phyloP scores from a whole-genome alignment of 2,797 vertebrate genomes.

The Gallinago stenura region DNA sequence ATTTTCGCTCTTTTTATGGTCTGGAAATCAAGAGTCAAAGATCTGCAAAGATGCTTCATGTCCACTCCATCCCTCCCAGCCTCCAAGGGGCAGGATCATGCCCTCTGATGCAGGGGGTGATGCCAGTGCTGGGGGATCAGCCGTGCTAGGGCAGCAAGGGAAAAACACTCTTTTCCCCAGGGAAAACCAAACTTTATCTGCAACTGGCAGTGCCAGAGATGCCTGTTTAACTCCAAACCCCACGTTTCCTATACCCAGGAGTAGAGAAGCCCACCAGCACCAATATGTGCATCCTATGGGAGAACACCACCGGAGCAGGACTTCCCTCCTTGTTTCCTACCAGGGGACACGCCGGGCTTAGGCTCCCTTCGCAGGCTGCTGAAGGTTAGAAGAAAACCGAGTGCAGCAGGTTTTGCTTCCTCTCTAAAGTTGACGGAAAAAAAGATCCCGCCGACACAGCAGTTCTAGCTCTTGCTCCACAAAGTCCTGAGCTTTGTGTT shows the following conservation, averaged over 20 bases:
- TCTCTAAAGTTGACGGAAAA: background rate
- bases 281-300: fast-evolving
- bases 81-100: background rate
- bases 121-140: background rate
- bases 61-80: background rate
- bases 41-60: background rate
- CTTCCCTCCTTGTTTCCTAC: background rate
- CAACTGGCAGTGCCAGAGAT: background rate
- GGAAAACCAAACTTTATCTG: background rate
- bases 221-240: background rate
- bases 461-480: slow-evolving; percentile 48
- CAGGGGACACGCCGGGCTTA: background rate
- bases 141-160: background rate
- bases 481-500: background rate
- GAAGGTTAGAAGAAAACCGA: background rate
- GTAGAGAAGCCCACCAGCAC: background rate
- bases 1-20: background rate
- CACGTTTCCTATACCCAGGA: background rate
- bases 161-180: no score
- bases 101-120: background rate
- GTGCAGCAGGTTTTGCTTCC: slow-evolving; percentile 51
- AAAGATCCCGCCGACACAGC: slow-evolving; percentile 23
- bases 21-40: background rate
- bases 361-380: background rate
- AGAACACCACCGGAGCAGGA: background rate